Base-by-base conservation (phyloP, 2,888 invertebrate species). In the Ophraella communa region DNA sequence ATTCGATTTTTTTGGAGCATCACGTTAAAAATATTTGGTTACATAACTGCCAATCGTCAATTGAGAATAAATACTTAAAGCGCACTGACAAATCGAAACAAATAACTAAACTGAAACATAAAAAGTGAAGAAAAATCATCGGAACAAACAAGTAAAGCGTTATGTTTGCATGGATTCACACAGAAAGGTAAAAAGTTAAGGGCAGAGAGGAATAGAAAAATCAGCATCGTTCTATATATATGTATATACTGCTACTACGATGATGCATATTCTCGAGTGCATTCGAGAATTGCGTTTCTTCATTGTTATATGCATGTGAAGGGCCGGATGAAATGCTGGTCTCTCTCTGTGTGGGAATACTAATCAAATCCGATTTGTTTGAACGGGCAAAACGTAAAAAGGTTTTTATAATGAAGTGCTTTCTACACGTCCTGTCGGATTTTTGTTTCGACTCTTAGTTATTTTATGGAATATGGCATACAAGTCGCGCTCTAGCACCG, bases 291-390 rank as follows among this genome's bases (percentile, higher is more conserved):
- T 76, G 74, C 74, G 71, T 76, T 76, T 76, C 75, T 76, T 74
- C 76, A 75, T 76, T 76, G 77, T 76, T 73, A 73, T 73, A 71
- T 73, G 74, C 72, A 74, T 74, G 73, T 74, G 74, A 73, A 72
- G 74, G 72, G 69, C 69, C 65, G 72, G 64, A 65, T 68, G 71
- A 68, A 71, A 68, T 56, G 68, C 64, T 63, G 67, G 61, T 57
- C 61, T 65, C 64, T 67, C 64, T 55, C 53, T 64, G 64, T 60
- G 73, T 71, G 76, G 75, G 74, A 73, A 74, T 75, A 78, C 78
- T 79, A 79, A 79, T 79, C 79, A 78, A 79, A 79, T 79, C 77
- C 75, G 77, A 78, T 79, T 79, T 78, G 78, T 79, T 78, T 77
- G 79, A 78, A 79, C 77, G 77, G 78, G 74, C 74, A 76, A 76